Evolutionary conservation across 1,140 invertebrate genomes (phyloP), one percentile per base, ranked within the genome.

Genomic region (Olivierus martensii): DNA sequence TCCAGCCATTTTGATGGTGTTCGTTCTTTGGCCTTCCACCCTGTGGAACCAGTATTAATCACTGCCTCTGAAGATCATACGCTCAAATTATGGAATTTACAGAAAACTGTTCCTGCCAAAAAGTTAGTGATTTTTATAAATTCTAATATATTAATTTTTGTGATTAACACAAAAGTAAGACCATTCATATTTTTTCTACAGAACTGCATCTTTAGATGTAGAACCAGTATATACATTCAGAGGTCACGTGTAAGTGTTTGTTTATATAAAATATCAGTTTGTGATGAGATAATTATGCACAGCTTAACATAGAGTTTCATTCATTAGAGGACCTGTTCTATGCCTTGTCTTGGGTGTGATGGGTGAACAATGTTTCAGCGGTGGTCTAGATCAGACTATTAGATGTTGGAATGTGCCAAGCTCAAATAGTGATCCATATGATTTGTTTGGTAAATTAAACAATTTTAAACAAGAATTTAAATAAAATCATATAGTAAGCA

Each of bases 61-160:
- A 98, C 96, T 12, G 95, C 92, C 6, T 94, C 89, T 47, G 95
- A 99, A 73, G 96, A 99, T 76, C 89, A 96, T 66, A 99, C 95
- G 44, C 74, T 98, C 1, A 99, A 99, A 76, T 72, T 99, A 59
- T 99, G 96, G 95, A 98, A 99, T 78, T 74, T 99, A 61, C 89
- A 95, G 67, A 96, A 95, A 75, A 95, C 93, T 59, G 86, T 90
- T 57, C 87, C 89, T 64, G 87, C 89, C 48, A 97, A 97, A 77
- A 58, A 58, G 57, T 58, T 44, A 48, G 28, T 35, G 1, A 18
- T 45, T 43, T n/a, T n/a, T 15, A 36, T 51, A n/a, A 28, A 28
- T 9, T 28, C 5, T 7, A 41, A 18, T 18, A 41, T 18, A 41
- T 3, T 0, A 46, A 28, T 52, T 12, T 49, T 34, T 35, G 9